Evolutionary conservation across 2,797 vertebrate species (phyloP).

Genomic region (Brachyalestes nurse): DNA sequence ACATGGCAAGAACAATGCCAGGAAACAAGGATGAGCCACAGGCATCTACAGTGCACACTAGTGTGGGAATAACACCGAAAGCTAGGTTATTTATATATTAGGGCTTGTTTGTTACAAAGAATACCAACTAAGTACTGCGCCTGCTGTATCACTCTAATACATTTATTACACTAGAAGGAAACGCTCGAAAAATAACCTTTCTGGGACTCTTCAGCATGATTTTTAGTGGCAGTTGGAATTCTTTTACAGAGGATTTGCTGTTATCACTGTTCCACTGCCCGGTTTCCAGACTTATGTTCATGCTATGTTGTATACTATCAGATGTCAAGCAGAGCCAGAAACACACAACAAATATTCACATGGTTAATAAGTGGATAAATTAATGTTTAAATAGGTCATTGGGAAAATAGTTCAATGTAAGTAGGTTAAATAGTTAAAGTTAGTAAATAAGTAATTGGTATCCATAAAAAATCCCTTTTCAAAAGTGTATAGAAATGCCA

Average conservation of each 20-base stretch:
- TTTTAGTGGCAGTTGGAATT: not conserved
- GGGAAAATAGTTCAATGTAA: too few species aligned
- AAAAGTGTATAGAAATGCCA: not conserved
- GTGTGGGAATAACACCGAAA: not conserved
- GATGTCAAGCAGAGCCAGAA: not conserved
- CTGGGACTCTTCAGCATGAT: not conserved
- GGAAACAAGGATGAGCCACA: slow-evolving; percentile 78
- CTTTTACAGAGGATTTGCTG: not conserved
- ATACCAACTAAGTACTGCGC: not conserved
- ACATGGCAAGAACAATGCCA: slow-evolving; percentile 77
- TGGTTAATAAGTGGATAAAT: not conserved
- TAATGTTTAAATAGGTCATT: not conserved
- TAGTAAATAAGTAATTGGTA: not conserved
- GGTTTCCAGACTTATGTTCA: not conserved
- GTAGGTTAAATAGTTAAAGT: not conserved
- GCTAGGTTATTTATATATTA: not conserved
- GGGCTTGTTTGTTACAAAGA: not conserved
- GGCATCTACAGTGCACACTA: slow-evolving; percentile 25
- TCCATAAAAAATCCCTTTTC: not conserved
- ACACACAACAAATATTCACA: not conserved
- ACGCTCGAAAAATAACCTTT: not conserved
- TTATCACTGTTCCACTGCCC: not conserved
- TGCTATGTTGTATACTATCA: not conserved
- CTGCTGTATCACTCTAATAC: not conserved
- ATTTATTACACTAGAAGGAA: not conserved